Conservation (phyloP, 2,888 invertebrate species). For the Nephrocerus scutellatus region DNA sequence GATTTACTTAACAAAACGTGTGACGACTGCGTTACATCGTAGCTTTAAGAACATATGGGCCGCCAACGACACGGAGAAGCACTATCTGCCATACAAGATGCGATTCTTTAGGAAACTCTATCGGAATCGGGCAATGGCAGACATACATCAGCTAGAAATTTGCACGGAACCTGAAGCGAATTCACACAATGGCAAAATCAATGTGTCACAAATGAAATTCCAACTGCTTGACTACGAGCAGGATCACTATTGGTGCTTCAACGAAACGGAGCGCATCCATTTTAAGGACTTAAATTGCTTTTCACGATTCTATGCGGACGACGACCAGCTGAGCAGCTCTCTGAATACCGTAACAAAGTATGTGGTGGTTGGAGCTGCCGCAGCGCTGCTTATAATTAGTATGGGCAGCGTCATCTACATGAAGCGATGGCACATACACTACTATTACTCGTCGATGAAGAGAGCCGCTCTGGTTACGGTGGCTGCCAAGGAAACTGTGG, state of each 20-base stretch:
- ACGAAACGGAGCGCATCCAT: constrained; percentile 35
- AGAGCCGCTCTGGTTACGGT: constrained; percentile 54
- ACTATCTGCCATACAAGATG: constrained; percentile 21
- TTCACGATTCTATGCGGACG: constrained; percentile 12
- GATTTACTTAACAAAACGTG: no score
- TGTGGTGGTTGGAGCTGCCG: constrained; percentile 25
- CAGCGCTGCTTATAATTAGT: constrained; percentile 24
- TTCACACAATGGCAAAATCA: constrained; percentile 16
- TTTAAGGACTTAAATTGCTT: constrained; percentile 33
- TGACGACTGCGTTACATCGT: constrained; percentile 16
- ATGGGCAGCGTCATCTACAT: constrained; percentile 41
- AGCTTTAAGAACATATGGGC: constrained; percentile 27
- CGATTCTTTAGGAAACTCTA: constrained; percentile 18
- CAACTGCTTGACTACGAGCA: constrained; percentile 43
- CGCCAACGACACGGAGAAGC: constrained; percentile 23
- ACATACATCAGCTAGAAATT: constrained; percentile 1
- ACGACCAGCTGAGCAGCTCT: constrained; percentile 19
- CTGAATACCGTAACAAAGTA: constrained; percentile 25
- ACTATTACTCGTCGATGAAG: constrained; percentile 54
- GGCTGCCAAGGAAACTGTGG: constrained; percentile 48
- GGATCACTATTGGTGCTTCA: constrained; percentile 43
- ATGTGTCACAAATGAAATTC: constrained; percentile 31
- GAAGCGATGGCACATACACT: constrained; percentile 53
- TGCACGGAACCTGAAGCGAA: constrained; percentile 21
- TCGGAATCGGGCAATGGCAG: not conserved